Base-by-base conservation (phyloP, 2,797 vertebrate genomes). In the Enteromius afrohamiltoni region DNA sequence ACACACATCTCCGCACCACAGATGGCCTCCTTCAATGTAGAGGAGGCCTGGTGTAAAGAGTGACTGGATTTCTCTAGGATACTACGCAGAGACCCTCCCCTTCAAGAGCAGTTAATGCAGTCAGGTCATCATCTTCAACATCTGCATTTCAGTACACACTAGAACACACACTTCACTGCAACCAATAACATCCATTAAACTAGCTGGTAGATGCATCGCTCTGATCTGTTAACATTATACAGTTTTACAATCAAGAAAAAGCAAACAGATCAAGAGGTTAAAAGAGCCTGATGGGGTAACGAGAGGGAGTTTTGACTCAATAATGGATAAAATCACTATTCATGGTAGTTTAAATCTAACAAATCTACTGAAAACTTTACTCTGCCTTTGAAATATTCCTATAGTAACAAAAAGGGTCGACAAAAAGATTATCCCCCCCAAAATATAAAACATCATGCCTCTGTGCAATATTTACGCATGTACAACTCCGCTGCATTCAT, bases 401-500 rank as follows among this genome's bases (percentile, higher is more conserved):
- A 69, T 13, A 49, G 69, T 29, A 42, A 82, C 26, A 73, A 51
- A 26, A 70, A 21, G 51, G 71, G 64, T 26, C 2, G 49, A 85
- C 65, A 78, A 71, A 77, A 76, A 37, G 37, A 37, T 29, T 21
- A 40, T 62, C 64, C 42, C 64, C 45, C 42, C 40, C 82, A 74
- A 68, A 58, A 75, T 79, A 84, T 85, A 77, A 10, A 88, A 70
- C 80, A 80, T 74, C 81, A 81, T 77, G 81, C 77, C 77, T 85
- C 88, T 83, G 86, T 34, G 85, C 85, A 79, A 85, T 80, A 83
- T 87, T 81, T 76, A 86, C 45, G 77, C 83, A 82, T 85, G 49
- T 88, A 90, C 85, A 88, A 87, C 87, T 89, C 77, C 34, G 68
- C 62, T 82, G 86, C 83, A 85, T 89, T 78, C 67, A 85, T 85